Evolutionary conservation across 2,113 vertebrate species (phyloP).

Genomic region (Cebidichthys violaceus): DNA sequence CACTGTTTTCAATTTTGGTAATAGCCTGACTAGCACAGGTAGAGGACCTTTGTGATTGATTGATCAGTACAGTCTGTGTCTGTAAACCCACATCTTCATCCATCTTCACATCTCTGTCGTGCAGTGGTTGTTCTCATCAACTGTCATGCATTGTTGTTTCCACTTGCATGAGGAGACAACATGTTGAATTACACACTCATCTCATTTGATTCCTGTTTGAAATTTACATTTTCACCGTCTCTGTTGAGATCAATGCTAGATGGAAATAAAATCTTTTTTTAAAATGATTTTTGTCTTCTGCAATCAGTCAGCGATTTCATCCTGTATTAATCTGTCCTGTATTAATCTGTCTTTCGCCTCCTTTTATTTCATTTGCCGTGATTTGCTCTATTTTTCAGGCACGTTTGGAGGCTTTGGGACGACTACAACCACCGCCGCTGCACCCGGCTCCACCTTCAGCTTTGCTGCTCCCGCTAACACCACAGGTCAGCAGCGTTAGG

Average conservation of each 20-base stretch:
- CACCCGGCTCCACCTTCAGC: constrained; percentile 88
- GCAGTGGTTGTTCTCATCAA: constrained; percentile 42
- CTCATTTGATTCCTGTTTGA: constrained; percentile 23
- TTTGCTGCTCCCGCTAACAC: constrained; percentile 91
- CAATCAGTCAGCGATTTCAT: neutral
- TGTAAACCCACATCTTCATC: constrained; percentile 58
- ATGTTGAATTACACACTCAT: constrained; percentile 21
- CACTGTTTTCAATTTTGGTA: constrained; percentile 97
- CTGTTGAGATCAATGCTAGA: neutral
- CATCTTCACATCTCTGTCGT: constrained; percentile 55
- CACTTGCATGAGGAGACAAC: constrained; percentile 65
- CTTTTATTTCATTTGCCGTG: constrained; percentile 2
- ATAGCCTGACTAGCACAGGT: constrained; percentile 97
- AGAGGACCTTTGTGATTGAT: constrained; percentile 83
- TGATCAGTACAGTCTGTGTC: constrained; percentile 60
- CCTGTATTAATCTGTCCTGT: neutral
- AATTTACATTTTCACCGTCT: constrained; percentile 26
- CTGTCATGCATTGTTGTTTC: constrained; percentile 25
- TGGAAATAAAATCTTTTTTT: constrained; percentile 15
- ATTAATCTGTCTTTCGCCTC: neutral
- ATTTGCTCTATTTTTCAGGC: constrained; percentile 80
- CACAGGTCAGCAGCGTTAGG: constrained; percentile 81
- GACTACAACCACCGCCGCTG: constrained; percentile 85
- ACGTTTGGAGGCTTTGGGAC: constrained; percentile 94
- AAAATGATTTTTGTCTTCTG: neutral